Conservation (phyloP, 1,140 invertebrate genomes). For the Monomorium pharaonis region DNA sequence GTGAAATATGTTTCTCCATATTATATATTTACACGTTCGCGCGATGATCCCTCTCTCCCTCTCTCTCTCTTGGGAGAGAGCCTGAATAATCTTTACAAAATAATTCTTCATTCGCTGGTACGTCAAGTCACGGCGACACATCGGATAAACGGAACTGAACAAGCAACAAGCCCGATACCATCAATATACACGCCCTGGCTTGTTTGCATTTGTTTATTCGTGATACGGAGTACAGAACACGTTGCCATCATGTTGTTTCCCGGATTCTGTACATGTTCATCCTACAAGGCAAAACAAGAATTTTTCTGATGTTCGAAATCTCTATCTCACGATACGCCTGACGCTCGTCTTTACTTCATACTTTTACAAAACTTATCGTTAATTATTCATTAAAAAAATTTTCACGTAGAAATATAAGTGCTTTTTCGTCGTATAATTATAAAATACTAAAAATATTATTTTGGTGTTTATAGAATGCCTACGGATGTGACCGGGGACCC, state of each 20-base stretch:
- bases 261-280: constrained; percentile 31
- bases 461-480: constrained; percentile 80
- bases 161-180: constrained; percentile 61
- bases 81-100: constrained; percentile 13
- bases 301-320: background rate
- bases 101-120: background rate
- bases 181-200: constrained; percentile 60
- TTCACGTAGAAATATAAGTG: background rate
- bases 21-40: no score
- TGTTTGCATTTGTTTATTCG: constrained; percentile 71
- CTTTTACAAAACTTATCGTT: background rate
- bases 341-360: background rate
- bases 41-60: no score
- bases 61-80: no score
- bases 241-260: constrained; percentile 48
- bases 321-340: background rate
- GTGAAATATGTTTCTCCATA: no score
- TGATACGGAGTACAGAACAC: constrained; percentile 20
- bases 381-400: background rate
- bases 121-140: background rate
- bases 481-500: constrained; percentile 78
- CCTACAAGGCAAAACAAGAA: background rate
- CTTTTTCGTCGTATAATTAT: background rate
- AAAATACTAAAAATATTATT: constrained; percentile 32
- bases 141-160: constrained; percentile 55